phyloP scores from a whole-genome alignment of 1,140 invertebrate species.

The Vanessa atalanta region DNA sequence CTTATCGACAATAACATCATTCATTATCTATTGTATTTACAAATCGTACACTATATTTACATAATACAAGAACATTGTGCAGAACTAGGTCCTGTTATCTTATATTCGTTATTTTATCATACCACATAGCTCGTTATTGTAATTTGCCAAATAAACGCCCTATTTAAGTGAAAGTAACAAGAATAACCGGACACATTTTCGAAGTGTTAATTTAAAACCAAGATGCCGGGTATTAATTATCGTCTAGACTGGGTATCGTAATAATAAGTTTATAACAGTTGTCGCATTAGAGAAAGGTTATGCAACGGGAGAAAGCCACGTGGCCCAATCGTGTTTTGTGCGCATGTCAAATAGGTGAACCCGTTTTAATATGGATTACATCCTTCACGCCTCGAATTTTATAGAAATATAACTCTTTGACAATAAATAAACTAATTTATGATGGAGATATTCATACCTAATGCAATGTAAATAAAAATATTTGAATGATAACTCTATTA shows the following conservation, averaged over 20 bases:
- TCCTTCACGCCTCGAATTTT: background rate
- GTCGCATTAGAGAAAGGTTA: conserved; percentile 61
- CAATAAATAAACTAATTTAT: background rate
- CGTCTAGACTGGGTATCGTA: conserved; percentile 8
- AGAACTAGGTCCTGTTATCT: background rate
- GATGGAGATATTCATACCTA: background rate
- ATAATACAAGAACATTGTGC: background rate
- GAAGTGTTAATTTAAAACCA: background rate
- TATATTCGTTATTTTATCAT: background rate
- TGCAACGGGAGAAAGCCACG: conserved; percentile 73
- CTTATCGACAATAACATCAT: background rate
- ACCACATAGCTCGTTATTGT: background rate
- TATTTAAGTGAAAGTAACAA: background rate
- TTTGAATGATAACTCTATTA: too few species aligned
- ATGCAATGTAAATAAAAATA: background rate
- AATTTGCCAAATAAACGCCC: background rate
- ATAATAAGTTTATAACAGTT: conserved; percentile 12
- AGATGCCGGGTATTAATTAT: background rate
- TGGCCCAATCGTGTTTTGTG: conserved; percentile 53
- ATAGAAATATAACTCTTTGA: background rate
- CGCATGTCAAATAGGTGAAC: conserved; percentile 60
- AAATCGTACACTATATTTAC: background rate
- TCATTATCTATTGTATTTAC: background rate
- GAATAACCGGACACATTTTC: background rate
- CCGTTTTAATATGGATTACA: conserved; percentile 11